Base-by-base conservation (phyloP, 2,113 vertebrate genomes). In the Pseudorectes ferrugineus region DNA sequence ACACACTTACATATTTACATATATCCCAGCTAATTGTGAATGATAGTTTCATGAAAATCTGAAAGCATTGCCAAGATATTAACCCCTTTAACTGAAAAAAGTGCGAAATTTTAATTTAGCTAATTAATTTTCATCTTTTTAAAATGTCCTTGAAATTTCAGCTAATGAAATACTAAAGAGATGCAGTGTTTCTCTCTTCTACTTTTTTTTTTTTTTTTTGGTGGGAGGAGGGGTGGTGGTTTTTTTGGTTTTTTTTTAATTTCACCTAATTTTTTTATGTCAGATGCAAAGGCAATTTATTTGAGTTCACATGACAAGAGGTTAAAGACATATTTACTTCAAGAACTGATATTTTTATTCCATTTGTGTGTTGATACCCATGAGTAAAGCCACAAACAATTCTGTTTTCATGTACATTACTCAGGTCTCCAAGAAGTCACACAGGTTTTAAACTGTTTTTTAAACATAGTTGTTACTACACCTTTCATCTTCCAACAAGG, bases 401-500 rank as follows among this genome's bases (percentile, higher is more conserved):
- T 24, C 31, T 3, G 3, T 79, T 92, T 82, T 28, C 7, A 5
- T 31, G 7, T 12, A 5, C 31, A 9, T 61, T 55, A 45, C 28
- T 65, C 31, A 81, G 7, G 6, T 76, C 16, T 70, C 35, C 3
- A 52, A 70, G 72, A 66, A 10, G 5, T 71, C 38, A 71, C 43
- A 45, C 6, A 54, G 15, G 1, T 75, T 74, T 81, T 21, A 78
- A 67, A 38, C 2, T 16, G 8, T n/a, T 67, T 63, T 80, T 72
- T 9, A 59, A 67, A 31, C 2, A 21, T 1, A 38, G 8, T 7
- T 75, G 5, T 65, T 84, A 14, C 15, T 40, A 17, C 3, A 57
- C 3, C 4, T 66, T 77, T 48, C 13, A 22, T 42, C 10, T 74
- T 74, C 13, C 0, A 0, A 42, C 2, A 73, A 43, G 28, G 12